phyloP scores from a whole-genome alignment of 2,113 vertebrate genomes.

The Morone saxatilis region DNA sequence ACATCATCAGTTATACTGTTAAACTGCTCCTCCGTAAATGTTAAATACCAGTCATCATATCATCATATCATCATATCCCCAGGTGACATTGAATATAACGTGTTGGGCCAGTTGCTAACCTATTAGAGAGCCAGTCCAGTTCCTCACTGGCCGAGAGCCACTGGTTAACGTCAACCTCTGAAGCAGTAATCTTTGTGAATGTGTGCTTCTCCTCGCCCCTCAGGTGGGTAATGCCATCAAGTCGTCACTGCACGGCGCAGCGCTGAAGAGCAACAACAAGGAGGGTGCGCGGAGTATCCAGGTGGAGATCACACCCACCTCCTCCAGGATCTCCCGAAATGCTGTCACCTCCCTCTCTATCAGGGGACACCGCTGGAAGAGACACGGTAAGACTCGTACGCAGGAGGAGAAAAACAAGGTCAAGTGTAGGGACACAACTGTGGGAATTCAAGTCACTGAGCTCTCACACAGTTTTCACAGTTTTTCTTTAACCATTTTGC shows the following conservation, averaged over 20 bases:
- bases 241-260: slow-evolving; percentile 91
- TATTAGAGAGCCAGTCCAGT: neutral
- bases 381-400: slow-evolving; percentile 90
- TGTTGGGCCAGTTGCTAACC: neutral
- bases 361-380: slow-evolving; percentile 98
- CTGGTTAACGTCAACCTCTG: neutral
- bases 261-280: slow-evolving; percentile 94
- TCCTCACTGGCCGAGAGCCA: neutral
- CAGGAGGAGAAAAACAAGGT: neutral
- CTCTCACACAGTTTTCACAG: neutral
- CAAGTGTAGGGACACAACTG: neutral
- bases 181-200: neutral
- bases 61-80: too few species aligned
- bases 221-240: slow-evolving; percentile 98
- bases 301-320: slow-evolving; percentile 97
- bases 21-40: too few species aligned
- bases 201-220: slow-evolving; percentile 6
- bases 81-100: neutral
- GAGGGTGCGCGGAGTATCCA: slow-evolving; percentile 95
- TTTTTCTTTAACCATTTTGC: neutral
- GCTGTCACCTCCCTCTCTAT: slow-evolving; percentile 99
- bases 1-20: too few species aligned
- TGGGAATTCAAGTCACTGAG: neutral
- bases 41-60: too few species aligned
- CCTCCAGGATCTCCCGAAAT: slow-evolving; percentile 97